Evolutionary conservation across 2,113 vertebrate genomes (phyloP), one percentile per base, ranked within the genome.

Genomic region (Bos indicus): DNA sequence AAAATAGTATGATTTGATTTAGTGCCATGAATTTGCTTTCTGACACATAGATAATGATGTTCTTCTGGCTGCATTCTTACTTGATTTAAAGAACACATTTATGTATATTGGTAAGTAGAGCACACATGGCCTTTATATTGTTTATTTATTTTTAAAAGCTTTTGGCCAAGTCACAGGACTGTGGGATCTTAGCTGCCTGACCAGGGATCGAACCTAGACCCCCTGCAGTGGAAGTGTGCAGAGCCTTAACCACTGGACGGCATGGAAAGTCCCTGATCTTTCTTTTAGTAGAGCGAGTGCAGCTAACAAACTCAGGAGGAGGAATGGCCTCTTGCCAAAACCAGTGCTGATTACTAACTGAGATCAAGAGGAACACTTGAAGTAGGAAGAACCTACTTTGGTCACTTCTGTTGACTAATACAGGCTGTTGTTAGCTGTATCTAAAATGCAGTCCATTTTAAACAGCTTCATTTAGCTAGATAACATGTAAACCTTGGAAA

Each of bases 391-490:
- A 84, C 13, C 33, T 30, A 3, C 36, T 67, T 43, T 36, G 57
- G 59, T 64, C 48, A 56, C 60, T 36, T 86, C 8, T 21, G 5
- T 36, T 78, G 23, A 83, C 23, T 81, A 89, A 93, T 90, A n/a
- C 43, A 83, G 17, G 5, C 13, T 84, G 19, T 33, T 12, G 23
- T 92, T 92, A 82, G 16, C 80, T 92, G 33, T 93, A 86, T 78
- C 25, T 94, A 51, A 96, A 96, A 77, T 86, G 23, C 36, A 92
- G 56, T 83, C n/a, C 36, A 21, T 90, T 98, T 92, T 60, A 84
- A 51, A 83, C 28, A 86, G 77, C 74, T 40, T 86, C 7, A 56
- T 90, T 95, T 92, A 94, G 10, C 46, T 97, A 85, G 52, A 62
- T 60, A 84, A 81, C 5, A 43, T 13, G 88, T 51, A 54, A 62